Percentiles rank a stretch among this genome's conserved stretches.
Conservation (phyloP, 1,140 invertebrate genomes). For the Geopemphigus sp. region DNA sequence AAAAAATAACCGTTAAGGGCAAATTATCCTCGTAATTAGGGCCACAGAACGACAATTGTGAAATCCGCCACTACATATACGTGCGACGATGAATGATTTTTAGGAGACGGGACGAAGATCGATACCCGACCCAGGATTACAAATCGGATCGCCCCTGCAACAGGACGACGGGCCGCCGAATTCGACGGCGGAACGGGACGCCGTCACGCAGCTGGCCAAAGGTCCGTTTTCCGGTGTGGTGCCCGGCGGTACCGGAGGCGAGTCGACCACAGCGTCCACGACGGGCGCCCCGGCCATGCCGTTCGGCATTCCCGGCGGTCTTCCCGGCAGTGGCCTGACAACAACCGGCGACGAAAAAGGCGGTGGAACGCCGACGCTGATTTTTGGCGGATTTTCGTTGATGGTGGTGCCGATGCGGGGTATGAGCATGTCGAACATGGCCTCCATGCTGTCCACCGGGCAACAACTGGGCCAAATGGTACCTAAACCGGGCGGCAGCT, state of each 20-base stretch:
- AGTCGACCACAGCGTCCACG: not conserved
- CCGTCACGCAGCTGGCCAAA: not conserved
- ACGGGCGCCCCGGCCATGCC: not conserved
- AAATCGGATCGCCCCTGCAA: too few relatives aligned
- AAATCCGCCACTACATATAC: too few relatives aligned
- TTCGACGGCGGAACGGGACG: not conserved
- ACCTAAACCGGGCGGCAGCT: not conserved
- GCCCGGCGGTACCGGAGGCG: not conserved
- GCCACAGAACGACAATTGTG: too few relatives aligned
- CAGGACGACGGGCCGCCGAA: too few relatives aligned
- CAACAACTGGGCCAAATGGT: conserved; percentile 22
- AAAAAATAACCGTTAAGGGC: too few relatives aligned
- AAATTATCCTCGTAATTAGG: too few relatives aligned
- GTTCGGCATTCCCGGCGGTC: not conserved
- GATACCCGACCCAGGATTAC: not conserved
- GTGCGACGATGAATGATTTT: not conserved
- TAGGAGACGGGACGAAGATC: not conserved
- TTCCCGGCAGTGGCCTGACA: not conserved
- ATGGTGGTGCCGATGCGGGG: not conserved
- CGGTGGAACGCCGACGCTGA: not conserved
- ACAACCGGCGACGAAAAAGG: not conserved
- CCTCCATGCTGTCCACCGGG: conserved; percentile 26
- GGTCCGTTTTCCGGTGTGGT: conserved; percentile 11
- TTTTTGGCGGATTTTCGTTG: not conserved
- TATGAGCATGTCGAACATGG: not conserved